These are phyloP conservation scores for Synchiropus splendidus DNA, from an alignment of 2,113 vertebrate species.

Conservation along the genomic window DNA sequence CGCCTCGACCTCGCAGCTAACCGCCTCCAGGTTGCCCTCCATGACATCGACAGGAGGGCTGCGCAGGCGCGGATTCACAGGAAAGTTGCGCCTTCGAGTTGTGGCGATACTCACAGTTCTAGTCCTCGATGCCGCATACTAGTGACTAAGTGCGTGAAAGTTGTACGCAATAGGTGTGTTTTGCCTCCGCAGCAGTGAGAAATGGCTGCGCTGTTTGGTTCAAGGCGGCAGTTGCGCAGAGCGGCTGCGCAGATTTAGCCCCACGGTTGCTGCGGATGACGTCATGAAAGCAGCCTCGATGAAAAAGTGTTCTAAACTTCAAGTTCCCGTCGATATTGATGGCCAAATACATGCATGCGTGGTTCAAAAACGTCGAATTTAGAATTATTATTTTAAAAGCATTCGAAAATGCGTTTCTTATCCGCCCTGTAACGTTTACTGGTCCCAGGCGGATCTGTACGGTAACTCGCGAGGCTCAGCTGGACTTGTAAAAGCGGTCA, in stretches of 20 bases:
- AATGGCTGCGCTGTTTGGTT: slow-evolving; percentile 62
- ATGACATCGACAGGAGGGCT: slow-evolving; percentile 23
- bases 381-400: too few species aligned
- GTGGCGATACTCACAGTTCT: background rate
- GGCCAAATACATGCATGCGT: too few species aligned
- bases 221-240: slow-evolving; percentile 59
- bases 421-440: too few species aligned
- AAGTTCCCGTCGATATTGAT: too few species aligned
- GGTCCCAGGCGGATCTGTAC: too few species aligned
- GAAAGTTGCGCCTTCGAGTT: slow-evolving; percentile 38
- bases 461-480: too few species aligned
- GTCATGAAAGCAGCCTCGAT: slow-evolving; percentile 26
- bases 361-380: too few species aligned
- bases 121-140: slow-evolving; percentile 2
- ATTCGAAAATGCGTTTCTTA: too few species aligned
- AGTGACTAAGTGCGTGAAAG: background rate
- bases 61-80: slow-evolving; percentile 41
- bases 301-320: too few species aligned
- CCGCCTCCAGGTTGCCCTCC: slow-evolving; percentile 27
- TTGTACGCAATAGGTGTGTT: background rate
- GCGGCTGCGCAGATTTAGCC: slow-evolving; percentile 64
- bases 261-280: slow-evolving; percentile 55
- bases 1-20: slow-evolving; percentile 14
- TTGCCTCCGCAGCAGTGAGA: slow-evolving; percentile 25
- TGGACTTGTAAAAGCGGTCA: too few species aligned